Conservation (phyloP, 1,140 invertebrate genomes). For the Trachelipus rathkii region DNA sequence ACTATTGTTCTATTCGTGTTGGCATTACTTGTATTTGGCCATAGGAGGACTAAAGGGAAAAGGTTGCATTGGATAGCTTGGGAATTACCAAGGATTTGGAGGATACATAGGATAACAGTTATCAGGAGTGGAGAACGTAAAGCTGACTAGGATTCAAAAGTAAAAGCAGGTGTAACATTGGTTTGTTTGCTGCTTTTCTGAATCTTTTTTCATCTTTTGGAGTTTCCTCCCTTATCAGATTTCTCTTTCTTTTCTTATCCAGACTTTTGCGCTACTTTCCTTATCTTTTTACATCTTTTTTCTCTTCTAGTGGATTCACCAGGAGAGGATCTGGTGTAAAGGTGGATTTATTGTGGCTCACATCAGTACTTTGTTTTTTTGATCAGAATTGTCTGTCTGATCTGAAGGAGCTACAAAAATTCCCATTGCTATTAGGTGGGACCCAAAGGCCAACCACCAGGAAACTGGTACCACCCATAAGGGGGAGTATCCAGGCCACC, state of each 20-base stretch:
- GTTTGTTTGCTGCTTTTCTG: not conserved
- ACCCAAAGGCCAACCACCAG: not conserved
- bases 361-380: not conserved
- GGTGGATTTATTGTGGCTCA: not conserved
- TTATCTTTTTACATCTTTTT: too few relatives aligned
- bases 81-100: not conserved
- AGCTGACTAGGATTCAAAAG: conserved; percentile 2
- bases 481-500: too few relatives aligned
- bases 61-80: not conserved
- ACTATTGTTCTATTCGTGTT: not conserved
- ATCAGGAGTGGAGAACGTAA: not conserved
- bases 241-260: not conserved
- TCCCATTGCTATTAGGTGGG: not conserved
- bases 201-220: not conserved
- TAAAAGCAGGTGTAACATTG: not conserved
- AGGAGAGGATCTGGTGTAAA: not conserved
- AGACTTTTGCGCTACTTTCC: not conserved
- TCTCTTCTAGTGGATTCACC: not conserved
- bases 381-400: not conserved
- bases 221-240: not conserved
- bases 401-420: not conserved
- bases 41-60: not conserved
- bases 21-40: not conserved
- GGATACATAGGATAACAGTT: not conserved
- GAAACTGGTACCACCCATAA: too few relatives aligned